Conservation (phyloP, 2,797 vertebrate genomes). For the Phataginus tetradactyla region DNA sequence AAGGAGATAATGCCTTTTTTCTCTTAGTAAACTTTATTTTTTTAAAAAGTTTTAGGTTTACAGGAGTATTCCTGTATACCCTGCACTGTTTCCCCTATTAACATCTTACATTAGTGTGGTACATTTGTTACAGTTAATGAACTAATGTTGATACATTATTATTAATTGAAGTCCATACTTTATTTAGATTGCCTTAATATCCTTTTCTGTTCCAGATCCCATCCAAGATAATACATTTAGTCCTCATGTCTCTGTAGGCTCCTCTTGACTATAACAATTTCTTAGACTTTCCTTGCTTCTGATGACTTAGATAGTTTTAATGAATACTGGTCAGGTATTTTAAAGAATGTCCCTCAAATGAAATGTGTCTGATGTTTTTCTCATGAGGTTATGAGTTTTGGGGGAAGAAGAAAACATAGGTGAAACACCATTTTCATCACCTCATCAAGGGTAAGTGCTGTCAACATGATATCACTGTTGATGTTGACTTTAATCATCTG, state of each 20-base stretch:
- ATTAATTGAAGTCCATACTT: neutral
- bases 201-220: neutral
- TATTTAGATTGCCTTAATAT: neutral
- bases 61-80: neutral
- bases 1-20: neutral
- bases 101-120: neutral
- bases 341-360: neutral
- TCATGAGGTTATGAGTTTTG: neutral
- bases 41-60: neutral
- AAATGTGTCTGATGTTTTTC: conserved; percentile 2
- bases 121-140: neutral
- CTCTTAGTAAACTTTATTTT: neutral
- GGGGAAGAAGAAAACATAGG: neutral
- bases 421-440: neutral
- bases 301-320: neutral
- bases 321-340: neutral
- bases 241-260: neutral
- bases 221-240: neutral
- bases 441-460: neutral
- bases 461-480: neutral
- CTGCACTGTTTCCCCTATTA: neutral
- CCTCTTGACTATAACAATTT: neutral
- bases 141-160: neutral
- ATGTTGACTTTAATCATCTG: neutral
- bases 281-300: neutral